A percentile compares a stretch with the other conserved stretches of the same genome.
These are phyloP conservation scores for Lophotriccus pileatus DNA, from an alignment of 2,797 vertebrate species.

Conservation along the genomic window DNA sequence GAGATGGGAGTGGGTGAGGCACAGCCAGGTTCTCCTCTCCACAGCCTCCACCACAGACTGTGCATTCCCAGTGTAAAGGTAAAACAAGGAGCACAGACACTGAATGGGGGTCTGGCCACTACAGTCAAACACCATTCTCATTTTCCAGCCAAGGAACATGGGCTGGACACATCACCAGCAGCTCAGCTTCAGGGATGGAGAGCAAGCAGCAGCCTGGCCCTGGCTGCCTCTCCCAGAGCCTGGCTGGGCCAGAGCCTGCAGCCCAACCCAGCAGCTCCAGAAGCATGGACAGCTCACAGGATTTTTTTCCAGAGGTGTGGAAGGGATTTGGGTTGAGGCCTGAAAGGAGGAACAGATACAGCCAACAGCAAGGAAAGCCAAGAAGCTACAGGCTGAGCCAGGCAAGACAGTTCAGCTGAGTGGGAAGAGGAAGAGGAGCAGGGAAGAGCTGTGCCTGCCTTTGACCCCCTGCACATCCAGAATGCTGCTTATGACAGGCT, in stretches of 20 bases:
- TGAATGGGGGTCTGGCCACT: not conserved
- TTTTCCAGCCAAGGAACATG: not conserved
- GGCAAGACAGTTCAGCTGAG: not conserved
- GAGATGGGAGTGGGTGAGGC: not conserved
- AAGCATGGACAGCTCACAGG: accelerated
- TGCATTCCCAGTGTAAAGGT: not conserved
- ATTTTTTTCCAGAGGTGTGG: not conserved
- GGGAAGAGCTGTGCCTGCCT: not conserved
- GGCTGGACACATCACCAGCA: not conserved
- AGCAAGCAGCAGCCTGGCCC: not conserved
- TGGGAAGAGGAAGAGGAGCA: not conserved
- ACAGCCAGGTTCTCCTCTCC: not conserved
- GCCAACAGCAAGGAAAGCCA: not conserved
- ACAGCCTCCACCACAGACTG: accelerated
- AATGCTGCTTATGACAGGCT: not conserved
- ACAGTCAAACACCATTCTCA: not conserved
- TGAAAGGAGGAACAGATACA: not conserved
- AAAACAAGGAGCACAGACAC: not conserved
- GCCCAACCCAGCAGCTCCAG: not conserved
- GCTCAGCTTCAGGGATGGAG: not conserved
- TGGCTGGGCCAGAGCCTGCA: not conserved
- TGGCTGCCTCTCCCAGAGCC: not conserved
- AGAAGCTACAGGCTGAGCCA: not conserved
- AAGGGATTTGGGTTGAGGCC: not conserved
- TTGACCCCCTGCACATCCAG: accelerated